These are phyloP conservation scores for Carcinoscorpius rotundicauda DNA, from an alignment of 1,140 invertebrate genomes.

Conservation along the genomic window DNA sequence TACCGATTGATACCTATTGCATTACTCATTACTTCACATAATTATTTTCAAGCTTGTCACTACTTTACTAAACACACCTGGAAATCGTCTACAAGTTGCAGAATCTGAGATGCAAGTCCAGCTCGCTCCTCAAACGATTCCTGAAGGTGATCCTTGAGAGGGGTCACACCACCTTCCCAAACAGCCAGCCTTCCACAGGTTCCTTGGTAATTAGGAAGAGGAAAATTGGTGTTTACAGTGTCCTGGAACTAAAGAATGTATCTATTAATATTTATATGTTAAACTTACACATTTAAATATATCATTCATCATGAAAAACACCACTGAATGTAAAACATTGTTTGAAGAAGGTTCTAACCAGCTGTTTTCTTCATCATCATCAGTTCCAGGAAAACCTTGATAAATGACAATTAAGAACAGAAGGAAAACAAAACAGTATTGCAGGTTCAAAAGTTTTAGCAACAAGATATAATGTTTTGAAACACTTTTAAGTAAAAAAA, in stretches of 20 bases:
- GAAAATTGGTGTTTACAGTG: slow-evolving; percentile 13
- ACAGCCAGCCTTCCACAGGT: slow-evolving; percentile 17
- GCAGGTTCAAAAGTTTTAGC: too few species aligned
- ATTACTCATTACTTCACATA: background rate
- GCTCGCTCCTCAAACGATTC: slow-evolving; percentile 20
- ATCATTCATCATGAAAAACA: too few species aligned
- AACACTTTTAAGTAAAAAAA: too few species aligned
- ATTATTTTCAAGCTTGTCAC: background rate
- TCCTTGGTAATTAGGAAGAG: slow-evolving; percentile 17
- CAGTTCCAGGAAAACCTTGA: too few species aligned
- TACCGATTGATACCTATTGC: background rate
- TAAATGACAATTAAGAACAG: too few species aligned
- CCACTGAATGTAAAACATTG: too few species aligned
- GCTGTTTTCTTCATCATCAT: too few species aligned
- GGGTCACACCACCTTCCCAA: slow-evolving; percentile 17
- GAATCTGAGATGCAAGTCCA: slow-evolving; percentile 15
- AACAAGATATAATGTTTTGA: too few species aligned
- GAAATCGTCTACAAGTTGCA: slow-evolving; percentile 22
- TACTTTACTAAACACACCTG: slow-evolving; percentile 8
- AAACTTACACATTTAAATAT: too few species aligned
- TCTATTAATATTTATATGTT: too few species aligned
- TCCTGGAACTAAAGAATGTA: slow-evolving; percentile 14
- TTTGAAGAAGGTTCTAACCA: too few species aligned
- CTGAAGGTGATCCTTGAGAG: slow-evolving; percentile 13
- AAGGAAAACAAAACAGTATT: too few species aligned